Percentiles rank a stretch among this genome's conserved stretches.
These are phyloP conservation scores for Melanostoma mellinum DNA, from an alignment of 2,888 invertebrate species.

Conservation along the genomic window DNA sequence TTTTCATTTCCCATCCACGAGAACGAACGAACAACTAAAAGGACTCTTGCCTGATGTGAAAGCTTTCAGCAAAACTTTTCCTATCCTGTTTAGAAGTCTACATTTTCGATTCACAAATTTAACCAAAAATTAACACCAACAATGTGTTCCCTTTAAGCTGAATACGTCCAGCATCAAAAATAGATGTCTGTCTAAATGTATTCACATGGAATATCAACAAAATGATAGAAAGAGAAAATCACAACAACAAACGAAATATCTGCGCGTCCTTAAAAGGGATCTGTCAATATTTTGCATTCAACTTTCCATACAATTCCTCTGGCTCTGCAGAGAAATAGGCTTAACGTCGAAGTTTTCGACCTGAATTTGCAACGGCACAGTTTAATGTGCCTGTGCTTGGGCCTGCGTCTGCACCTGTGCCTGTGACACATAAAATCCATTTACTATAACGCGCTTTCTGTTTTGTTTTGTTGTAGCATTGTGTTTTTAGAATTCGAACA, in stretches of 20 bases:
- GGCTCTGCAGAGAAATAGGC: constrained; percentile 38
- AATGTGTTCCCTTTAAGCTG: too few species aligned
- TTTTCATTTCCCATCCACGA: too few species aligned
- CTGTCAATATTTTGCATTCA: constrained; percentile 8
- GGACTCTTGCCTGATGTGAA: too few species aligned
- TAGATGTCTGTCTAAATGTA: neutral
- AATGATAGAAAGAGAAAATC: neutral
- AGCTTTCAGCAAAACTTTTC: too few species aligned
- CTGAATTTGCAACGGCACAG: constrained; percentile 12
- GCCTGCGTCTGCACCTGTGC: neutral
- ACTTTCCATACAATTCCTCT: constrained; percentile 2
- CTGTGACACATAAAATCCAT: constrained; percentile 12
- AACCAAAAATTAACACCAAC: too few species aligned
- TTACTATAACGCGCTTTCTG: neutral
- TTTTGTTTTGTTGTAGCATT: neutral
- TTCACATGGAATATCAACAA: neutral
- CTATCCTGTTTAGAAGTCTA: too few species aligned
- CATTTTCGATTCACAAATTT: too few species aligned
- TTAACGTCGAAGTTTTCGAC: constrained; percentile 18
- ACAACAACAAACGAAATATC: neutral
- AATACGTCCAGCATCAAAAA: too few species aligned
- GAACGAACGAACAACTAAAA: too few species aligned
- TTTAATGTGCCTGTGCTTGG: too few species aligned
- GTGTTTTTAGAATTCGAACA: constrained; percentile 23
- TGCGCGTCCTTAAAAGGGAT: constrained; percentile 16